Evolutionary conservation across 2,888 invertebrate genomes (phyloP), one percentile per base, ranked within the genome.

Genomic region (Drosophila cyrtoloma): DNA sequence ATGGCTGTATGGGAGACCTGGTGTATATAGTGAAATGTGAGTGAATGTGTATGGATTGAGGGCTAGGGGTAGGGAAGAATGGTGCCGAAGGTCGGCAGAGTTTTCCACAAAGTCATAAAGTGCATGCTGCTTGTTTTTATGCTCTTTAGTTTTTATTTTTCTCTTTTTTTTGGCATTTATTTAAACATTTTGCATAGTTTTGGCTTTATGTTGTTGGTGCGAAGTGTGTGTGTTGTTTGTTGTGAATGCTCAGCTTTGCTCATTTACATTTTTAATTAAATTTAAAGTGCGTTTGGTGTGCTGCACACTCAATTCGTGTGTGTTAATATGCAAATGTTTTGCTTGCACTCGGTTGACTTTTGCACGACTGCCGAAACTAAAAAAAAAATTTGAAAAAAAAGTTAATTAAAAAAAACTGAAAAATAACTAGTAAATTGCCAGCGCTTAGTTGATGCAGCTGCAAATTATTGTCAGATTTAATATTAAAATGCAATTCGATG

Each of bases 191-290:
- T 53, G 65, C 60, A 71, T 60, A 42, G 39, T 44, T 57, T 75
- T 69, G 47, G 56, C 42, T 26, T 65, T 26, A 53, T 64, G 35
- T 52, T 59, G 58, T 33, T 62, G 32, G 16, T 5, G 5, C 39
- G 16, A 2, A 10, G 32, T 33, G 32, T 32, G 52, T 56, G 68
- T 55, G 61, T 64, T 57, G 32, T 63, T 44, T 65, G 61, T 56
- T 68, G 66, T 58, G 63, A 35, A 72, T 68, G 60, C 64, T 47
- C 55, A 71, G 64, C 61, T 79, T 79, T 86, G 78, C 61, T 63
- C 75, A 88, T 86, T 86, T 86, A 72, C 70, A 82, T 84, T 89
- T 90, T 86, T 87, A 89, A 90, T 86, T 89, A 84, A 90, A 80
- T 84, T 79, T 75, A 75, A 90, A 89, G 79, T 84, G 67, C 56